Base-by-base conservation (phyloP, 2,888 invertebrate species). In the Linnaemya vulpina region DNA sequence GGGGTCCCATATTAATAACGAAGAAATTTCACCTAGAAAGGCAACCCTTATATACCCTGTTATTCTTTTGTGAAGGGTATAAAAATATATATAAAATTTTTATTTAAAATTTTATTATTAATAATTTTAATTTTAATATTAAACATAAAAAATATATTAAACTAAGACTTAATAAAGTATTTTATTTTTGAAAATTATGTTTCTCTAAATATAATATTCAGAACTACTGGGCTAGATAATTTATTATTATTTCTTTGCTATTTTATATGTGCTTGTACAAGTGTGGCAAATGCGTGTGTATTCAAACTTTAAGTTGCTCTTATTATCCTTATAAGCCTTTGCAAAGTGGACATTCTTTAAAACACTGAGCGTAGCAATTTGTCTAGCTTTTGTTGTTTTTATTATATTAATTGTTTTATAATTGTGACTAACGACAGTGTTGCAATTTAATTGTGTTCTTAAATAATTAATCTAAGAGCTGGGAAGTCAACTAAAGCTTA, bases 371-470 rank as follows among this genome's bases (percentile, higher is more conserved):
- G 53, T 65, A 53, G 3, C 11, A 10, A 22, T 58, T 46, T 38
- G 11, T 62, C 4, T 7, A 35, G n/a, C 15, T 49, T 46, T 38
- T 15, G 22, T 55, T n/a, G 0, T 55, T 40, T 20, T 70, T 63
- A 20, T 53, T 53, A 43, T 53, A 62, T 78, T 78, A 71, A 78
- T 78, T 78, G 70, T 20, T 30, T 53, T 63, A 53, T 78, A 78
- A 78, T 78, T 78, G 78, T 53, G 62, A 25, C 40, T 9, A 15
- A 43, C n/a, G n/a, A 78, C 0, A 53, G 53, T 62, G 40, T 51
- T 51, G 20, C 40, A 75, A 51, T 55, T 75, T 43, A 65, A 65
- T 35, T 65, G 13, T 40, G 38, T 68, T 22, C 10, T 5, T 9
- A 20, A 38, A 17, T 9, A 49, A 49, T 49, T 17, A 17, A 3